These are phyloP conservation scores for Haliclona indistincta DNA, from an alignment of 37 sponge, comb jelly and placozoan species.

Conservation along the genomic window DNA sequence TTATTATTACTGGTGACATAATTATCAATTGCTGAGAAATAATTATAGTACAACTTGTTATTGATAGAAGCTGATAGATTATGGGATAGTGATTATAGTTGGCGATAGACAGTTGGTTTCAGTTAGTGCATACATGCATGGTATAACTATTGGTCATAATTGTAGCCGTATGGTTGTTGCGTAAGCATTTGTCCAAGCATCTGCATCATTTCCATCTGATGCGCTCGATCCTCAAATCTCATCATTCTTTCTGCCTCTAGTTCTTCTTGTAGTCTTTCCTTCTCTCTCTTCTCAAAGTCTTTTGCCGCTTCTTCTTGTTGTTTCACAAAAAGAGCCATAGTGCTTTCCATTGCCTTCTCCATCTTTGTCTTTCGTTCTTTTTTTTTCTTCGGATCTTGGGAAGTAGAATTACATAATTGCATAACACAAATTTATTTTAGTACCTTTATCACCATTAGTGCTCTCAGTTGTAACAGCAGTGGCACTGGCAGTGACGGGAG, in stretches of 20 bases:
- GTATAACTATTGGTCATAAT: too few species aligned
- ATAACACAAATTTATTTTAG: too few species aligned
- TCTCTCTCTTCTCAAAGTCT: not conserved
- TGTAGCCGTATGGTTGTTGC: too few species aligned
- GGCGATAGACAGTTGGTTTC: too few species aligned
- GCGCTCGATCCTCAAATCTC: not conserved
- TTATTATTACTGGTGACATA: too few species aligned
- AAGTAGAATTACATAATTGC: not conserved
- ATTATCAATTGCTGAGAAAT: too few species aligned
- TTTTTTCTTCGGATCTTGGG: not conserved
- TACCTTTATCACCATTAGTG: not conserved
- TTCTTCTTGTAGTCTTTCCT: not conserved
- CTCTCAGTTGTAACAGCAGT: too few species aligned
- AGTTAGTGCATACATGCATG: too few species aligned
- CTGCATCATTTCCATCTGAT: not conserved
- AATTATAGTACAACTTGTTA: too few species aligned
- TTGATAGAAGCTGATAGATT: too few species aligned
- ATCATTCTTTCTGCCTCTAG: not conserved
- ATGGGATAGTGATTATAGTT: too few species aligned
- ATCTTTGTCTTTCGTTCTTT: not conserved
- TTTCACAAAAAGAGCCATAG: not conserved
- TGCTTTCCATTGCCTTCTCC: not conserved
- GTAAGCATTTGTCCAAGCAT: not conserved
- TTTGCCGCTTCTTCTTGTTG: not conserved
- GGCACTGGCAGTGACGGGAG: too few species aligned